Evolutionary conservation across 2,113 vertebrate genomes (phyloP).

Genomic region (Lophochroa leadbeateri): DNA sequence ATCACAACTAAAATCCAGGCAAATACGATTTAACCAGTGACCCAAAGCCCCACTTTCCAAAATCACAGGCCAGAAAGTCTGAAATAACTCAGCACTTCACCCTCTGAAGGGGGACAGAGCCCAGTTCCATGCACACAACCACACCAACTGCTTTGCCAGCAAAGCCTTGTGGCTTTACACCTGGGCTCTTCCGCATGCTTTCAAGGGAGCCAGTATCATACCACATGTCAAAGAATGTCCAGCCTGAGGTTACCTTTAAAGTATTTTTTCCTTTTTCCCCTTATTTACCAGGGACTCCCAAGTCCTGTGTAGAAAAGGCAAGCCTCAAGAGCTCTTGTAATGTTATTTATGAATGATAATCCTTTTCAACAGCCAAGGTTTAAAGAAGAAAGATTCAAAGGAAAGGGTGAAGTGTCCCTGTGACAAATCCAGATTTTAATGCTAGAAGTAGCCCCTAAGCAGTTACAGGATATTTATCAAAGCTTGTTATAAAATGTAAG

Average conservation of each 20-base stretch:
- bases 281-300: not conserved
- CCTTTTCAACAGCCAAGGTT: not conserved
- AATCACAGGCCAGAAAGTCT: not conserved
- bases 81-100: not conserved
- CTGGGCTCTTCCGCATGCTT: not conserved
- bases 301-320: not conserved
- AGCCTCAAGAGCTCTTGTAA: not conserved
- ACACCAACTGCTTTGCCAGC: not conserved
- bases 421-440: not conserved
- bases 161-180: not conserved
- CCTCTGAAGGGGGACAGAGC: not conserved
- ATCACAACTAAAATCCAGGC: not conserved
- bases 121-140: not conserved
- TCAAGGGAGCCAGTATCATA: not conserved
- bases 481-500: not conserved
- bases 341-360: not conserved
- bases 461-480: not conserved
- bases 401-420: not conserved
- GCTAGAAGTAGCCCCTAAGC: not conserved
- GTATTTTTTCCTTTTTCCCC: not conserved
- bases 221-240: not conserved
- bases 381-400: not conserved
- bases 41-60: not conserved
- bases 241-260: not conserved
- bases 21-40: not conserved